These are phyloP conservation scores for Rhinolophus sinicus DNA, from an alignment of 2,113 vertebrate genomes.

Conservation along the genomic window DNA sequence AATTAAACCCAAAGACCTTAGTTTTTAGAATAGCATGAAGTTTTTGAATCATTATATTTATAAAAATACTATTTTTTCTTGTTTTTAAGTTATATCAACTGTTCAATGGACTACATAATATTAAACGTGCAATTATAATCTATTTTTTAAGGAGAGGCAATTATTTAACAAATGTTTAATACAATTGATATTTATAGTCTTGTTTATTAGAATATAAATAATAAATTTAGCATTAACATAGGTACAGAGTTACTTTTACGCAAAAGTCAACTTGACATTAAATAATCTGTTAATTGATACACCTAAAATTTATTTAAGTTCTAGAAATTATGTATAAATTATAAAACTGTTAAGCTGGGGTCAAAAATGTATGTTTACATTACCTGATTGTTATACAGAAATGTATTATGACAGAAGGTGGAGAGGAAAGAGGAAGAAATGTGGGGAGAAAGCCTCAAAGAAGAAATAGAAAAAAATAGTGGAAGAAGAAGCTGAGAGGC, in stretches of 20 bases:
- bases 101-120: neutral
- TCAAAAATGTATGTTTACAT: neutral
- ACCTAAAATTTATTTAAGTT: neutral
- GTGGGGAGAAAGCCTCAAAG: neutral
- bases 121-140: neutral
- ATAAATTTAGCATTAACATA: neutral
- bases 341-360: neutral
- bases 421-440: neutral
- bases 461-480: neutral
- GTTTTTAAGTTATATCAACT: neutral
- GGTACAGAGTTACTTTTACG: neutral
- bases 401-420: neutral
- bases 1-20: neutral
- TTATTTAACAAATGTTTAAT: neutral
- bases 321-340: neutral
- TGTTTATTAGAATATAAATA: neutral
- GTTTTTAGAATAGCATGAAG: neutral
- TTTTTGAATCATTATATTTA: slow-evolving; percentile 18
- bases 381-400: neutral
- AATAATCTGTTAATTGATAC: neutral
- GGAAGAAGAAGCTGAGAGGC: neutral
- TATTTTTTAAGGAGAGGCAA: neutral
- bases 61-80: neutral
- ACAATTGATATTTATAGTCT: neutral
- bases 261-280: neutral